Base-by-base conservation (phyloP, 2,888 invertebrate genomes). In the Trichopria drosophilae region DNA sequence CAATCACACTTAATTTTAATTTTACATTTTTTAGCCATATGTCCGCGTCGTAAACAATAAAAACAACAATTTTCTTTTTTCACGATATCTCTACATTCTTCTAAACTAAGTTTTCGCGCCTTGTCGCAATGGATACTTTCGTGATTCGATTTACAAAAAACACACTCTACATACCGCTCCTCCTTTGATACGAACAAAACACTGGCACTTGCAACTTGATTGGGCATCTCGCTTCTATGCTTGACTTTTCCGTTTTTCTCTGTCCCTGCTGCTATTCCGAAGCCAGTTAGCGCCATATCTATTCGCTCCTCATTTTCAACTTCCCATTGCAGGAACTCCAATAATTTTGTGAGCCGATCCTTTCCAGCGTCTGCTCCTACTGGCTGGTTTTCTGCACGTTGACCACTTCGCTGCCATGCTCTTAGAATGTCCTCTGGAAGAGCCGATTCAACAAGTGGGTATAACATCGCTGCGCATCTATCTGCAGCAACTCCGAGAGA, bases 391-490 rank as follows among this genome's bases (percentile, higher is more conserved):
- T n/a, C n/a, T n/a, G n/a, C n/a, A n/a, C n/a, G n/a, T n/a, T n/a
- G n/a, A n/a, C n/a, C n/a, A n/a, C n/a, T n/a, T n/a, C n/a, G n/a
- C n/a, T n/a, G n/a, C n/a, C n/a, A 65, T 2, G 50, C 50, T 19
- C 53, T 15, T 16, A 62, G 36, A 2, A 56, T 19, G 2, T 52
- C 53, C 9, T 59, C 59, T 4, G 62, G 65, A 4, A 64, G 29
- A 16, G 55, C 50, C 1, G 59, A 61, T 41, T 63, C 63, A 16
- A 63, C 64, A 6, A 61, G 28, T 2, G 61, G 61, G 29, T 45
- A 62, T 15, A 61, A 31, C 46, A 61, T 61, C 1, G 58, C 50
- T 2, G 60, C 60, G 34, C 54, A 61, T 46, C 57, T 61, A 6
- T 57, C 56, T 6, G 51, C 44, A 4, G 59, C 57, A 13, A 58